Conservation (phyloP, 2,797 vertebrate species). For the Menidia menidia region DNA sequence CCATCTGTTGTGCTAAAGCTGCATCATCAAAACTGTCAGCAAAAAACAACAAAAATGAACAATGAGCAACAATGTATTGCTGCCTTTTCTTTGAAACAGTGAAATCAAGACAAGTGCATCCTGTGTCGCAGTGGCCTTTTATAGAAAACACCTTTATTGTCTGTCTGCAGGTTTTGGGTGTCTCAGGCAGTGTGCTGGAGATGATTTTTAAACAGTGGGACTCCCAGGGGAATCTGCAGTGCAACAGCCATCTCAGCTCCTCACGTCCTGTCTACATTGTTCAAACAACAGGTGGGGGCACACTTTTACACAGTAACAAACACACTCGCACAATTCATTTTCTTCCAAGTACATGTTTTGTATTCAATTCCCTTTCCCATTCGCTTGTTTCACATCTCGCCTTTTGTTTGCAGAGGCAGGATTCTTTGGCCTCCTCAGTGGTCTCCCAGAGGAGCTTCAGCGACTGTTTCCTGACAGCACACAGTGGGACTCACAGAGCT, state of each 20-base stretch:
- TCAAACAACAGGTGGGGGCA: constrained; percentile 74
- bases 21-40: constrained; percentile 3
- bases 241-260: constrained; percentile 57
- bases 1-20: not conserved
- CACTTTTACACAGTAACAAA: constrained; percentile 9
- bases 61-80: constrained; percentile 11
- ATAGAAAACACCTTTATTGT: constrained; percentile 46
- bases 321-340: constrained; percentile 3
- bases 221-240: constrained; percentile 69
- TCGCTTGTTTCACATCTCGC: constrained; percentile 24
- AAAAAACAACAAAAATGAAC: constrained; percentile 14
- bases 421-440: constrained; percentile 86
- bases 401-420: constrained; percentile 79
- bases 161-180: constrained; percentile 49
- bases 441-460: constrained; percentile 76
- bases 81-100: constrained; percentile 12
- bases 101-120: constrained; percentile 33
- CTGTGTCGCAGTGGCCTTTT: constrained; percentile 63
- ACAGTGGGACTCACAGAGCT: constrained; percentile 29
- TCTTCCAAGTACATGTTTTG: constrained; percentile 8
- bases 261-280: constrained; percentile 78
- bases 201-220: constrained; percentile 75
- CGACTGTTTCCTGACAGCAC: constrained; percentile 64
- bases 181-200: constrained; percentile 70
- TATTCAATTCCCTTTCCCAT: not conserved